Evolutionary conservation across 1,140 invertebrate genomes (phyloP), one percentile per base, ranked within the genome.

Genomic region (Drosophila kanapiae): DNA sequence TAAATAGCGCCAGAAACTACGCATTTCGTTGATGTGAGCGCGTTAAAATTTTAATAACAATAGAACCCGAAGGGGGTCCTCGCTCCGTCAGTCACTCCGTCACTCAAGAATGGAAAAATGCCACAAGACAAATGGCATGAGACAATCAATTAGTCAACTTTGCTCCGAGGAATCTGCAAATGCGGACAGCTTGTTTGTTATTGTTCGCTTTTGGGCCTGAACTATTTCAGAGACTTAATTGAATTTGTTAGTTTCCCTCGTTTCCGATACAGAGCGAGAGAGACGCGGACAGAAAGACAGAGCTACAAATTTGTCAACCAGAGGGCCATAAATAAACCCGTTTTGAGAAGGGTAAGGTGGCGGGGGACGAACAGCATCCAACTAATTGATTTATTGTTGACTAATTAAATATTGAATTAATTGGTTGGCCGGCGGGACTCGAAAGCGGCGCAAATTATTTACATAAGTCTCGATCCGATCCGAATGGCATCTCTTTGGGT

Each of bases 381-480:
- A 88, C 84, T 90, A 88, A 88, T 88, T 88, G 85, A 90, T 88
- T 88, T 88, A 90, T 85, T 88, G 85, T 88, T 88, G 75, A 84
- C 85, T 88, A 88, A 88, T 88, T 88, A 88, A 88, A 90, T 90
- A 88, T 88, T 90, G 82, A 90, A 90, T 90, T 88, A 85, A 88
- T 88, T 88, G 85, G 69, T 84, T 72, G 78, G 83, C 63, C 75
- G 63, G 45, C 60, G 48, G 51, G 59, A 23, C 65, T 72, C 40
- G 47, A 75, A 86, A 67, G 33, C 64, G 42, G 42, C 75, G 59
- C 62, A 82, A 67, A 79, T 86, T 80, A 88, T 88, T 88, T 88
- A 68, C 85, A 88, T 88, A 90, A 75, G 62, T 51, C 45, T 53
- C 42, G 57, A 68, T 76, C n/a, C 37, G 48, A 65, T 74, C 23